phyloP scores from a whole-genome alignment of 2,797 vertebrate species.

The Oophaga sylvatica region DNA sequence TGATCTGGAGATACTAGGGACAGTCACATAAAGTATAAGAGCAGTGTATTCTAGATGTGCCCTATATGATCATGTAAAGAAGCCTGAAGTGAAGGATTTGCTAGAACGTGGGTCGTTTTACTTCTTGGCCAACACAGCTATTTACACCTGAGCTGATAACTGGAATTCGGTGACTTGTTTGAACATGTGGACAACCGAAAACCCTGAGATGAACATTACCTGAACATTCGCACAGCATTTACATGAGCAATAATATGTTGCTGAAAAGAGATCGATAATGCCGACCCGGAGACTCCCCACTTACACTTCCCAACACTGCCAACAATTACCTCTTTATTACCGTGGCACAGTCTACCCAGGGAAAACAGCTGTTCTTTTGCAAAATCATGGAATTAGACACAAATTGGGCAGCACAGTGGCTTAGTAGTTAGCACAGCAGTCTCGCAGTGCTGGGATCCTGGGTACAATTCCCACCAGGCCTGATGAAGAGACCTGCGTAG shows the following conservation, averaged over 20 bases:
- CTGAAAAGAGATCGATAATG: neutral
- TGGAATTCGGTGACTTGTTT: slow-evolving; percentile 11
- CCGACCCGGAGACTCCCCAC: neutral
- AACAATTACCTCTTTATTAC: neutral
- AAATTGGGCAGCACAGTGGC: too few relatives aligned
- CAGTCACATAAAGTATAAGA: neutral
- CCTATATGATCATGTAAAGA: too few relatives aligned
- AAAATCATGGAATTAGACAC: too few relatives aligned
- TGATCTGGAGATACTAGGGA: neutral
- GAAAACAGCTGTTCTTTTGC: too few relatives aligned
- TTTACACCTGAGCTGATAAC: neutral
- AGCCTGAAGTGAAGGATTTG: neutral
- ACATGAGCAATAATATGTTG: neutral
- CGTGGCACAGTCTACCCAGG: neutral
- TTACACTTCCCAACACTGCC: neutral
- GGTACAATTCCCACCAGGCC: too few relatives aligned
- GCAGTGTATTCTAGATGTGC: neutral
- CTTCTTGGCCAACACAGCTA: neutral
- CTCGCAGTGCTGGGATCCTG: too few relatives aligned
- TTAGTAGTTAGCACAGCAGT: too few relatives aligned
- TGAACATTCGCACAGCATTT: neutral
- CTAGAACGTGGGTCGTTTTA: neutral
- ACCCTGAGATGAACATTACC: neutral
- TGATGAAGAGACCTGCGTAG: too few relatives aligned
- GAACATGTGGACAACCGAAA: neutral